Conservation (phyloP, 2,888 invertebrate genomes). For the Phortica magna region DNA sequence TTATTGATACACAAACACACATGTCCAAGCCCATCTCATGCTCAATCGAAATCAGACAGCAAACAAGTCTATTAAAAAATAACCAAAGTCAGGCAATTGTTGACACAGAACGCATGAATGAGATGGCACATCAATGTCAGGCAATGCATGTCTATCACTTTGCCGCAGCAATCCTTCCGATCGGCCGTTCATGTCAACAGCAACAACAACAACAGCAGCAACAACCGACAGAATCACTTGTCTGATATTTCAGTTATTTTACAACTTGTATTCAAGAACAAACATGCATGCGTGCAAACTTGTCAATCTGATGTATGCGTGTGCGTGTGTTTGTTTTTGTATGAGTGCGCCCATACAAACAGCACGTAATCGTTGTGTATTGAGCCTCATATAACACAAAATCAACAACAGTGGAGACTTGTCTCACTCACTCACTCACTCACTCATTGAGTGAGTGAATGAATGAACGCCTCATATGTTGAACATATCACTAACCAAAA, state of each 20-base stretch:
- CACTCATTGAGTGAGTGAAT: neutral
- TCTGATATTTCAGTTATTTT: constrained; percentile 31
- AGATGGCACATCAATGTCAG: neutral
- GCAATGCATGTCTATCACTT: neutral
- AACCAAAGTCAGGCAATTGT: constrained; percentile 23
- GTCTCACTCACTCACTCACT: neutral
- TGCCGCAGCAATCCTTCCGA: neutral
- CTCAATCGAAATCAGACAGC: neutral
- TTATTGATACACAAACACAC: too few relatives aligned
- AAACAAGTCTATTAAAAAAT: constrained; percentile 26
- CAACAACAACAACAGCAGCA: neutral
- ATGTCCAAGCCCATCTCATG: neutral
- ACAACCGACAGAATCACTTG: constrained; percentile 10
- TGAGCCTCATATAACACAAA: neutral
- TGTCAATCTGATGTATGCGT: neutral
- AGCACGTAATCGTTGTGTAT: neutral
- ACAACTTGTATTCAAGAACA: neutral
- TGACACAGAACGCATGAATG: constrained; percentile 9
- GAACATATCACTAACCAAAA: constrained; percentile 25
- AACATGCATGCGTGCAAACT: neutral
- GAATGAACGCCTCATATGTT: constrained; percentile 4
- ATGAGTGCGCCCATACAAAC: neutral
- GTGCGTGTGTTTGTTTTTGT: constrained; percentile 6
- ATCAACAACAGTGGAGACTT: neutral
- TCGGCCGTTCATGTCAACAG: neutral